Conservation (phyloP, 2,888 invertebrate genomes). For the Saturnia pavonia region DNA sequence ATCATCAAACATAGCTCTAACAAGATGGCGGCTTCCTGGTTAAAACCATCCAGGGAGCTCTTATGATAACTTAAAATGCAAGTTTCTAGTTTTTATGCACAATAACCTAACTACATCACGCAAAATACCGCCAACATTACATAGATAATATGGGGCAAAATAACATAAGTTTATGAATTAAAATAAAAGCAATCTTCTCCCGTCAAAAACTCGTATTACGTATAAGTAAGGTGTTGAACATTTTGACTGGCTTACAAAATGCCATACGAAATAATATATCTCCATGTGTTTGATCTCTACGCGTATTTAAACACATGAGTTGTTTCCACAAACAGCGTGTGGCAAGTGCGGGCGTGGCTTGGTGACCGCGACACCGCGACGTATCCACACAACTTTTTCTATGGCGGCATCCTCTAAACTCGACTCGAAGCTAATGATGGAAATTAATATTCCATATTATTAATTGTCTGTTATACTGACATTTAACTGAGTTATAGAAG, state of each 20-base stretch:
- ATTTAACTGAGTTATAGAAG: conserved; percentile 52
- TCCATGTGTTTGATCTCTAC: background rate
- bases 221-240: background rate
- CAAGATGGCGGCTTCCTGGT: no score
- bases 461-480: conserved; percentile 54
- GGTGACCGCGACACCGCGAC: conserved; percentile 41
- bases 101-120: no score
- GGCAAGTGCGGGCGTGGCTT: background rate
- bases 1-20: no score
- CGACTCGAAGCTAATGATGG: conserved; percentile 73
- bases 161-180: no score
- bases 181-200: no score
- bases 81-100: no score
- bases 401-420: conserved; percentile 66
- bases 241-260: background rate
- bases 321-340: conserved; percentile 69
- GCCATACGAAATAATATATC: background rate
- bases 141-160: no score
- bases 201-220: background rate
- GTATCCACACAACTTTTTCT: conserved; percentile 66
- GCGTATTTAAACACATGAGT: conserved; percentile 41
- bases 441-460: conserved; percentile 77
- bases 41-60: no score
- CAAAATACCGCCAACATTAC: no score
- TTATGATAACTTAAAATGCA: no score